Base-by-base conservation (phyloP, 2,888 invertebrate genomes). In the Lithosia quadra region DNA sequence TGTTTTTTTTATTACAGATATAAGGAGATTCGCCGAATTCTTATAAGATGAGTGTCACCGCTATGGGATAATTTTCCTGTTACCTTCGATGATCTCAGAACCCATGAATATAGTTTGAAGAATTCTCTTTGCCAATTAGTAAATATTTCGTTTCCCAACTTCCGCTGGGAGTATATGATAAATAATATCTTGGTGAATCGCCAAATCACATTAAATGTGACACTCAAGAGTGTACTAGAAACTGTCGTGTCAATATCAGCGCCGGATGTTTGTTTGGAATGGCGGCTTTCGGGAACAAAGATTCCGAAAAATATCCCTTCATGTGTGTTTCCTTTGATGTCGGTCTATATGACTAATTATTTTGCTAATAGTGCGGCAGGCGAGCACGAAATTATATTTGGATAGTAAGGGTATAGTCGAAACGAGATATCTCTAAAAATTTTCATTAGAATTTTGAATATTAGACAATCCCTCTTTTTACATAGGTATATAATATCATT, bases 71-170 rank as follows among this genome's bases (percentile, higher is more conserved):
- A 71, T 74, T 79, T 79, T 78, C 71, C 75, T 63, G 71, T 43
- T 73, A 72, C 69, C 71, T 72, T 55, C 69, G 71, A 81, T 81
- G 81, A 79, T 75, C 74, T 81, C 74, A 73, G 64, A 76, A 68
- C 71, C 78, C 74, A 76, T 77, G 79, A 81, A 68, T 73, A 76
- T 65, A 73, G 71, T 67, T 72, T 68, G 67, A 81, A 78, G 82
- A 83, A 84, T 84, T 76, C 69, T 67, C 65, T 68, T 76, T 57
- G 72, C 77, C 79, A 79, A 81, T 84, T 84, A 82, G 76, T 75
- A 82, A 87, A 87, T 86, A 86, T 87, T 86, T 84, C 72, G 77
- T 82, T 82, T 81, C 68, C 76, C 83, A 72, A 82, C 79, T 83
- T 87, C 84, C 87, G 82, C 70, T 81, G 73, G 68, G 74, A 81